Percentiles rank a stretch among this genome's conserved stretches.
phyloP scores from a whole-genome alignment of 2,888 invertebrate species.

The Phortica magna region DNA sequence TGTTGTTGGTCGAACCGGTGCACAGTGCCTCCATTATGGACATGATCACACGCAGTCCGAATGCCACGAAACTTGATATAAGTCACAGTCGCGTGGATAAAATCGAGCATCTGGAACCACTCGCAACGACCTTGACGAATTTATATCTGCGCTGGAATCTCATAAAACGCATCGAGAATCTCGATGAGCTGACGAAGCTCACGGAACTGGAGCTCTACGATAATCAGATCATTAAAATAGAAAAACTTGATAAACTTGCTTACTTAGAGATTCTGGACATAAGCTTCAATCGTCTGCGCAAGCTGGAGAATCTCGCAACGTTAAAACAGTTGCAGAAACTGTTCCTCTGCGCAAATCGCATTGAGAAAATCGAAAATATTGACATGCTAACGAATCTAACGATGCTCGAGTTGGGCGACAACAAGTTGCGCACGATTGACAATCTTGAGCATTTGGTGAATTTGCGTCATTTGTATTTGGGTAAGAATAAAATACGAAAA shows the following conservation, averaged over 20 bases:
- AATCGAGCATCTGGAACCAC: neutral
- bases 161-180: constrained; percentile 92
- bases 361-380: constrained; percentile 90
- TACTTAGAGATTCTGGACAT: constrained; percentile 86
- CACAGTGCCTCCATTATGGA: neutral
- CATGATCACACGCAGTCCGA: neutral
- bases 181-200: constrained; percentile 85
- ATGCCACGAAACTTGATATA: neutral
- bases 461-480: constrained; percentile 88
- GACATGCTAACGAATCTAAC: constrained; percentile 85
- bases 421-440: constrained; percentile 87
- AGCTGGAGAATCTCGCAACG: constrained; percentile 87
- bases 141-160: constrained; percentile 94
- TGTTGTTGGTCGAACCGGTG: neutral
- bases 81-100: neutral
- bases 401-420: constrained; percentile 93
- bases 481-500: constrained; percentile 93
- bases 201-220: constrained; percentile 94
- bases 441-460: constrained; percentile 86
- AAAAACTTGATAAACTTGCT: neutral
- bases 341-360: constrained; percentile 92
- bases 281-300: constrained; percentile 93
- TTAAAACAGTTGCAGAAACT: constrained; percentile 87
- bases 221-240: constrained; percentile 85
- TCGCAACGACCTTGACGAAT: neutral